Evolutionary conservation across 2,888 invertebrate genomes (phyloP).

Genomic region (Macrophya alboannulata): DNA sequence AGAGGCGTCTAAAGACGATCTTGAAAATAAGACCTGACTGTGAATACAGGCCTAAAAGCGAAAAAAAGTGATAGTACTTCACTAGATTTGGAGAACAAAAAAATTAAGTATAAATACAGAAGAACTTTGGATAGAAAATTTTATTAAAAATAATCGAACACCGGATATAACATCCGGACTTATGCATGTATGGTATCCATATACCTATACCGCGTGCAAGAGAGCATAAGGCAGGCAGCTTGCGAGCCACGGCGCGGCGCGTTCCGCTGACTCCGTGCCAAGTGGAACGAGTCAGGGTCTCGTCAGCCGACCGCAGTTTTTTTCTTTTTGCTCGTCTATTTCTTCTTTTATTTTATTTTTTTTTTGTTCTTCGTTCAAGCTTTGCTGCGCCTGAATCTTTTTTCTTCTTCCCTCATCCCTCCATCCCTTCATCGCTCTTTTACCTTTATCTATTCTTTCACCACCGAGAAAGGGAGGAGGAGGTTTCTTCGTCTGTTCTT

Average conservation of each 20-base stretch:
- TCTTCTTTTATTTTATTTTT: neutral
- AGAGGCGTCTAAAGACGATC: too few species aligned
- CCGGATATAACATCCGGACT: neutral
- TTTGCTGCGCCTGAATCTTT: constrained; percentile 38
- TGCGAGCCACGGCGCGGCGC: neutral
- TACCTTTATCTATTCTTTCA: constrained; percentile 46
- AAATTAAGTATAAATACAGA: too few species aligned
- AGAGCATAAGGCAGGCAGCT: neutral
- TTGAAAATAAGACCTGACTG: too few species aligned
- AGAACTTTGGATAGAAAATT: too few species aligned
- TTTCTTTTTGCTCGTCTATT: neutral
- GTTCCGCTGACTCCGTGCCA: constrained; percentile 55
- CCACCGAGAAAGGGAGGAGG: neutral
- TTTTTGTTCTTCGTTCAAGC: constrained; percentile 23
- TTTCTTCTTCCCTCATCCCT: neutral
- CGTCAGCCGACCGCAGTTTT: constrained; percentile 42
- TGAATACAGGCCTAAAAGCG: too few species aligned
- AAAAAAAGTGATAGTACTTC: neutral
- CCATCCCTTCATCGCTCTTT: neutral
- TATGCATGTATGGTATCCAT: neutral
- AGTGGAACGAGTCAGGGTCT: constrained; percentile 54
- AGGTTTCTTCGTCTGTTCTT: constrained; percentile 26
- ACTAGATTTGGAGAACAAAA: too few species aligned
- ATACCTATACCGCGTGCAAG: neutral
- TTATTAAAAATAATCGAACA: neutral